These are phyloP conservation scores for Bubo blakistoni DNA, from an alignment of 2,113 vertebrate genomes.

Conservation along the genomic window DNA sequence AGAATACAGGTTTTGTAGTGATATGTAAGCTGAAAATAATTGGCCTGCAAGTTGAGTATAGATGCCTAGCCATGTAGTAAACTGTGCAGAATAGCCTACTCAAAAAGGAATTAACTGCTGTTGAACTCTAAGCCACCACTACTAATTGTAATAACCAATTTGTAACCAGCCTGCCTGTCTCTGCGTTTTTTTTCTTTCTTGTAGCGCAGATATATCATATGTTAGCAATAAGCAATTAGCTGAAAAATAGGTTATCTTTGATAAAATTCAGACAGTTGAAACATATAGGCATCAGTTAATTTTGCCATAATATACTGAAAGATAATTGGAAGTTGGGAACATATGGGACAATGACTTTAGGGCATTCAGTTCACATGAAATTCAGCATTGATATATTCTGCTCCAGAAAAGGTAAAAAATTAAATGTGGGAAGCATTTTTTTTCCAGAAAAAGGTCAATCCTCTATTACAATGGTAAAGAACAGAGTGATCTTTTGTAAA, in stretches of 20 bases:
- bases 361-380: background rate
- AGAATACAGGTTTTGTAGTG: background rate
- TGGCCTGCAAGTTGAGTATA: background rate
- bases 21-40: background rate
- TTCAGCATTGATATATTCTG: background rate
- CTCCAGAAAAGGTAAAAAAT: background rate
- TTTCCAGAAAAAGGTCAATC: background rate
- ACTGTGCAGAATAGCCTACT: background rate
- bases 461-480: background rate
- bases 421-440: background rate
- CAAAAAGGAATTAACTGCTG: background rate
- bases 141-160: background rate
- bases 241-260: background rate
- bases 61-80: background rate
- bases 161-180: background rate
- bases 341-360: background rate
- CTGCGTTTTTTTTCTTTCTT: background rate
- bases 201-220: background rate
- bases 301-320: background rate
- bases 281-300: background rate
- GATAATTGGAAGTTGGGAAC: background rate
- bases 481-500: conserved; percentile 37
- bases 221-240: background rate
- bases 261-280: background rate
- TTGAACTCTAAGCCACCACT: background rate